These are phyloP conservation scores for Tetrax tetrax DNA, from an alignment of 2,113 vertebrate genomes.

Conservation along the genomic window DNA sequence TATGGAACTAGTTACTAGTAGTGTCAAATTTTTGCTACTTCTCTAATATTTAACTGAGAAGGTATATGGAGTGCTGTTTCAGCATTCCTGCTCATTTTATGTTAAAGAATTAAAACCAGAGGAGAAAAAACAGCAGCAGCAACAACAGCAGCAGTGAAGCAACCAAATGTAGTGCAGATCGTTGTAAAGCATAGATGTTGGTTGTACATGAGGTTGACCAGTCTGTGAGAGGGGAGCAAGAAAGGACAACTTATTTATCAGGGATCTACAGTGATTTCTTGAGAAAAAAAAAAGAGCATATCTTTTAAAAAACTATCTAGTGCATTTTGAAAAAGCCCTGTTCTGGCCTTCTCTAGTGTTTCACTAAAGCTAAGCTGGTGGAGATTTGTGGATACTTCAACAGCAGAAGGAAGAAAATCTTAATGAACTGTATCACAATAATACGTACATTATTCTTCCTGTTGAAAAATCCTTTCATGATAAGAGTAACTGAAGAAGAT, in stretches of 20 bases:
- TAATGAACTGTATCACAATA: background rate
- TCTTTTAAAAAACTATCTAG: background rate
- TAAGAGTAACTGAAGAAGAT: background rate
- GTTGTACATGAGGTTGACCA: background rate
- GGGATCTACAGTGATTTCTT: background rate
- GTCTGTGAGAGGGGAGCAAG: rapidly evolving
- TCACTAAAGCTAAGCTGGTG: background rate
- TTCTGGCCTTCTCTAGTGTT: background rate
- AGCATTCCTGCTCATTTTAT: background rate
- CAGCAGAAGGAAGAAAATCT: background rate
- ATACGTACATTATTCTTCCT: background rate
- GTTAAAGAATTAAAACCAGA: background rate
- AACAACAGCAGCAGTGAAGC: background rate
- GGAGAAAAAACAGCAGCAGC: background rate
- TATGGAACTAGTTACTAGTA: background rate
- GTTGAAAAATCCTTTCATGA: background rate
- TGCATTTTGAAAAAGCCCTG: background rate
- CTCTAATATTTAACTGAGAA: background rate
- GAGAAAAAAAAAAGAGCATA: rapidly evolving
- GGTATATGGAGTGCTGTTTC: background rate
- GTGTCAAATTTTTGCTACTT: background rate
- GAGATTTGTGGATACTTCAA: background rate
- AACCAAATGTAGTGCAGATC: background rate
- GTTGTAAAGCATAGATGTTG: background rate
- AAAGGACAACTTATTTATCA: background rate